Percentiles rank a stretch among this genome's conserved stretches.
Conservation (phyloP, 2,113 vertebrate species). For the Loxodonta africana region DNA sequence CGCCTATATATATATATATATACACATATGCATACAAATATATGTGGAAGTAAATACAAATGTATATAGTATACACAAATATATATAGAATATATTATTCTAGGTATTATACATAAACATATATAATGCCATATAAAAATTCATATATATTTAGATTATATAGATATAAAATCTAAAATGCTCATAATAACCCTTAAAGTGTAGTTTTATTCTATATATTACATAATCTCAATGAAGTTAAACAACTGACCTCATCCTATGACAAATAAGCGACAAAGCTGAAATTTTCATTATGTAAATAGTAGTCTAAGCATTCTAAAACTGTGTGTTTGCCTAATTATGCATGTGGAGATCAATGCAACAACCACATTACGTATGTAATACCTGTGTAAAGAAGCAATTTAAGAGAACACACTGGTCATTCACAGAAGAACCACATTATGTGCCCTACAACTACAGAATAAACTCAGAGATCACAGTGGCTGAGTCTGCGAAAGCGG, state of each 20-base stretch:
- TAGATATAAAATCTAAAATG: no score
- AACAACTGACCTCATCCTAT: not conserved
- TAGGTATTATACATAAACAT: no score
- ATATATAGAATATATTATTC: no score
- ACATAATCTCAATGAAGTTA: not conserved
- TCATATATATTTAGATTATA: no score
- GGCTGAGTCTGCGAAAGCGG: not conserved
- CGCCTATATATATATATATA: no score
- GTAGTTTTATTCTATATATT: not conserved
- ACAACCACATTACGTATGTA: not conserved
- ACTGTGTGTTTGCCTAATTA: not conserved
- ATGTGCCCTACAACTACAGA: not conserved
- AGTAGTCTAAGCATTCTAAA: not conserved
- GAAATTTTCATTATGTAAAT: not conserved
- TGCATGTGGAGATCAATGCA: not conserved
- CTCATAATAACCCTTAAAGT: no score
- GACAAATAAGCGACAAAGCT: not conserved
- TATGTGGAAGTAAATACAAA: no score
- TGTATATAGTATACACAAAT: no score
- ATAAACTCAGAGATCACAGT: not conserved
- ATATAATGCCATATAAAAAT: no score
- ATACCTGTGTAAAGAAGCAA: not conserved
- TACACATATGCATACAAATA: no score
- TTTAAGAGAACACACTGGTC: not conserved
- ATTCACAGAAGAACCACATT: not conserved